phyloP scores from a whole-genome alignment of 2,888 invertebrate genomes.

The Drepana falcataria region DNA sequence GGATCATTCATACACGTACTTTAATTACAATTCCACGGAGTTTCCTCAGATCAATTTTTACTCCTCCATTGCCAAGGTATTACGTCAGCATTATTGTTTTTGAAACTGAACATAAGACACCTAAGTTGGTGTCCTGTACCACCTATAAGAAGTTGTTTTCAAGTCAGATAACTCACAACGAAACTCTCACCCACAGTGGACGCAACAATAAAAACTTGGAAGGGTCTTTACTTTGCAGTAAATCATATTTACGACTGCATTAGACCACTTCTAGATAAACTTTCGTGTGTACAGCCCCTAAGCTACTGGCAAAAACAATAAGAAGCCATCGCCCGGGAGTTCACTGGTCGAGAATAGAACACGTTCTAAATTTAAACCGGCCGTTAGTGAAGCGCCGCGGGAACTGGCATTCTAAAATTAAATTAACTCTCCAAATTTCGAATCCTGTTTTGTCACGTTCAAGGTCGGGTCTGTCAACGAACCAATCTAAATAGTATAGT shows the following conservation, averaged over 20 bases:
- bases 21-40: too few species aligned
- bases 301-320: conserved; percentile 62
- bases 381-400: conserved; percentile 70
- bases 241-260: conserved; percentile 1
- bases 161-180: too few species aligned
- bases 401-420: conserved; percentile 61
- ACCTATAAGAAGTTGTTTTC: too few species aligned
- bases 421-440: conserved; percentile 61
- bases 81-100: too few species aligned
- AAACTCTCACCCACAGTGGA: too few species aligned
- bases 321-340: conserved; percentile 69
- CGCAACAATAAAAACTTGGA: not conserved
- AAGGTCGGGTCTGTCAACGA: conserved; percentile 58
- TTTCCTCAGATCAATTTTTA: too few species aligned
- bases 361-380: conserved; percentile 68
- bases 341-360: conserved; percentile 72
- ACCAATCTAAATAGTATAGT: conserved; percentile 27
- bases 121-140: too few species aligned
- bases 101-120: too few species aligned
- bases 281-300: conserved; percentile 27
- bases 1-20: too few species aligned
- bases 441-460: conserved; percentile 72
- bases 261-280: conserved; percentile 1
- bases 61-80: too few species aligned
- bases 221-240: not conserved